A percentile compares a stretch with the other conserved stretches of the same genome.
phyloP scores from a whole-genome alignment of 2,888 invertebrate genomes.

The Steinernema hermaphroditum region DNA sequence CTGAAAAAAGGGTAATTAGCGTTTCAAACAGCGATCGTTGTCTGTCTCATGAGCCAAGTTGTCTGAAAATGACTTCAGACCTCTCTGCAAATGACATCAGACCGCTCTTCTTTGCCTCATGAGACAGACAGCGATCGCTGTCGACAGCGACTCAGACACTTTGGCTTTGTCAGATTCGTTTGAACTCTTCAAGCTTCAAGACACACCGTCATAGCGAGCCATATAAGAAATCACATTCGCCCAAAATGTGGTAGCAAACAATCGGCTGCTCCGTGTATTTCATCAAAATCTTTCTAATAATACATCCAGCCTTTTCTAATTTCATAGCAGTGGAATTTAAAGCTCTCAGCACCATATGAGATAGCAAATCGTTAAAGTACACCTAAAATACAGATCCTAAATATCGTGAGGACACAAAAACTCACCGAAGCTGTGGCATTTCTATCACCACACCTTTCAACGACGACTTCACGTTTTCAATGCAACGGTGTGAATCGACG shows the following conservation, averaged over 20 bases:
- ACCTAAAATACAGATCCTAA: constrained; percentile 71
- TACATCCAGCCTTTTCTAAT: constrained; percentile 77
- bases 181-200: constrained; percentile 50
- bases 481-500: constrained; percentile 68
- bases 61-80: too few relatives aligned
- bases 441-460: constrained; percentile 76
- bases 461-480: constrained; percentile 41
- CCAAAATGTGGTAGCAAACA: constrained; percentile 86
- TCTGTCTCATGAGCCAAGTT: too few relatives aligned
- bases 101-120: too few relatives aligned
- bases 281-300: constrained; percentile 76
- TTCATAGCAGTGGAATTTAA: constrained; percentile 80
- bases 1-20: background rate
- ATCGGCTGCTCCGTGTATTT: constrained; percentile 88
- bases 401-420: background rate
- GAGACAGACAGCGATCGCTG: too few relatives aligned
- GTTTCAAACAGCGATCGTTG: too few relatives aligned
- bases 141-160: too few relatives aligned
- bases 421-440: constrained; percentile 73
- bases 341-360: constrained; percentile 76
- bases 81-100: too few relatives aligned
- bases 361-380: constrained; percentile 79
- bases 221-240: constrained; percentile 95
- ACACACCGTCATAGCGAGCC: constrained; percentile 72
- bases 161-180: background rate